Evolutionary conservation across 2,113 vertebrate genomes (phyloP).

Genomic region (Alethe castanea): DNA sequence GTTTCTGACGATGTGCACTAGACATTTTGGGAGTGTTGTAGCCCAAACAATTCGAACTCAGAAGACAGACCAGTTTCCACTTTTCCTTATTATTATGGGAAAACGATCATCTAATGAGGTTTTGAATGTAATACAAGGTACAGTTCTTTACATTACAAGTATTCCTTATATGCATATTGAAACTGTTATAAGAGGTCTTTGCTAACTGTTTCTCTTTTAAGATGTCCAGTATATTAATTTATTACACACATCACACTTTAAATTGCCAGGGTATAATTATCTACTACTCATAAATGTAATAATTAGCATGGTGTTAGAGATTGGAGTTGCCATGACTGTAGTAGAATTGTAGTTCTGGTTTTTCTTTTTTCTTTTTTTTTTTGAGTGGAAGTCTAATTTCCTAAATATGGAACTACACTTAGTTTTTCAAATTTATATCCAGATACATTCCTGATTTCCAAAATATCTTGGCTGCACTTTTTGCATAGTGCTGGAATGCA

Average conservation of each 20-base stretch:
- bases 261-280: background rate
- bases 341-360: background rate
- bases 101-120: slow-evolving; percentile 99
- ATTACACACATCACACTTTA: background rate
- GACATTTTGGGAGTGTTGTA: slow-evolving; percentile 96
- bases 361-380: background rate
- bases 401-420: background rate
- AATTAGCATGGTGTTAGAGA: background rate
- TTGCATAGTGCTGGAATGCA: background rate
- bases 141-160: background rate
- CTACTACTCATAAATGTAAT: background rate
- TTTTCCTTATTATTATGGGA: slow-evolving; percentile 98
- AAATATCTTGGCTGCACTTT: background rate
- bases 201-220: background rate
- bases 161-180: background rate
- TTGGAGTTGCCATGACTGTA: background rate
- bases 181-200: background rate
- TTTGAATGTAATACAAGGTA: slow-evolving; percentile 99
- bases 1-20: slow-evolving; percentile 96
- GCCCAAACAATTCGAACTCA: slow-evolving; percentile 96
- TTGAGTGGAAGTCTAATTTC: background rate
- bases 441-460: background rate
- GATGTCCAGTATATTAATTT: background rate
- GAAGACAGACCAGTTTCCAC: slow-evolving; percentile 98
- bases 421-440: background rate